A percentile compares a stretch with the other conserved stretches of the same genome.
phyloP scores from a whole-genome alignment of 1,140 invertebrate genomes.

The Bombyx mandarina region DNA sequence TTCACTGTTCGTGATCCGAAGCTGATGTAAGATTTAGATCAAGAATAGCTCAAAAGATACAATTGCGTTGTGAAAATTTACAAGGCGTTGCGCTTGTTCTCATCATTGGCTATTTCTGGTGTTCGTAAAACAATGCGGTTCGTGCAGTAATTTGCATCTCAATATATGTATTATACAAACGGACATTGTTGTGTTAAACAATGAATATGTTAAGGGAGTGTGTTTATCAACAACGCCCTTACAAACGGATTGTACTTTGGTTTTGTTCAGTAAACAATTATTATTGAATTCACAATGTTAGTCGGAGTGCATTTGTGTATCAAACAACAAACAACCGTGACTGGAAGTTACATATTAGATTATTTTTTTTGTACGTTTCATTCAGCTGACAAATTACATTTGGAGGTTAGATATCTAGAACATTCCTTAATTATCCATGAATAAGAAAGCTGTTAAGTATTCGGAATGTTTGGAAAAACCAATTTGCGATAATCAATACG shows the following conservation, averaged over 20 bases:
- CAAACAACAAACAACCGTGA: not conserved
- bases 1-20: too few relatives aligned
- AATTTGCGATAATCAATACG: too few relatives aligned
- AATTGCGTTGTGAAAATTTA: too few relatives aligned
- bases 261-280: constrained; percentile 1
- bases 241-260: constrained; percentile 4
- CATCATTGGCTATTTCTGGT: constrained; percentile 11
- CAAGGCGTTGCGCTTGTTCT: constrained; percentile 8
- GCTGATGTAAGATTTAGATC: constrained; percentile 12
- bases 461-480: too few relatives aligned
- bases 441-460: too few relatives aligned
- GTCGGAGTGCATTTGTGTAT: not conserved
- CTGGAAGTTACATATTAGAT: too few relatives aligned
- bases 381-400: too few relatives aligned
- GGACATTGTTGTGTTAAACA: constrained; percentile 49
- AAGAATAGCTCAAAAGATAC: constrained; percentile 20
- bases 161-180: constrained; percentile 31
- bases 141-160: constrained; percentile 28
- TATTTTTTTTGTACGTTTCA: too few relatives aligned
- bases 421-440: too few relatives aligned
- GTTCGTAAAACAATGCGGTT: constrained; percentile 20
- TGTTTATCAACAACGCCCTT: constrained; percentile 58
- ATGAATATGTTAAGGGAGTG: constrained; percentile 36
- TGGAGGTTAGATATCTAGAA: too few relatives aligned
- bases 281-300: constrained; percentile 1